Conservation (phyloP, 53 echinoderm and acorn worm genomes). For the Antedon mediterranea region DNA sequence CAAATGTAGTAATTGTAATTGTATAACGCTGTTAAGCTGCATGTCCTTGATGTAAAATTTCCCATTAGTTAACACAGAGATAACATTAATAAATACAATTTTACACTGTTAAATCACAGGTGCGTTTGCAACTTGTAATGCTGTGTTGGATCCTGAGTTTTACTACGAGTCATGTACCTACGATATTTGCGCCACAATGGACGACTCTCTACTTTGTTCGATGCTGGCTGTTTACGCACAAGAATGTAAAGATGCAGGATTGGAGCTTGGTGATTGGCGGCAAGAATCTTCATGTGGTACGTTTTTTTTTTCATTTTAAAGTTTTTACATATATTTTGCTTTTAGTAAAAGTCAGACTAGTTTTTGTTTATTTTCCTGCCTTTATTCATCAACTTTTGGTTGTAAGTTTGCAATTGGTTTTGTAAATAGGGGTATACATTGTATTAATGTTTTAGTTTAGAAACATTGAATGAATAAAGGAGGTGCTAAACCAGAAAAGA, state of each 20-base stretch:
- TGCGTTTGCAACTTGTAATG: conserved; percentile 16
- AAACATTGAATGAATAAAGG: too few relatives aligned
- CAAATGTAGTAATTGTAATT: too few relatives aligned
- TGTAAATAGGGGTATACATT: too few relatives aligned
- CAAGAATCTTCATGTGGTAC: conserved; percentile 27
- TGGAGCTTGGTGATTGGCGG: conserved; percentile 31
- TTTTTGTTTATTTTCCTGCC: too few relatives aligned
- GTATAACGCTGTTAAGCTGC: too few relatives aligned
- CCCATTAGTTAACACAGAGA: too few relatives aligned
- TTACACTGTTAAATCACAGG: neutral
- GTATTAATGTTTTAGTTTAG: too few relatives aligned
- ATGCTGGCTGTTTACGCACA: conserved; percentile 46
- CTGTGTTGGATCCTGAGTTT: conserved; percentile 17
- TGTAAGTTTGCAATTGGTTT: too few relatives aligned
- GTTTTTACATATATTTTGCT: neutral
- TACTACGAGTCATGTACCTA: conserved; percentile 67
- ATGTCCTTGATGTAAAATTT: too few relatives aligned
- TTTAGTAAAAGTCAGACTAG: neutral
- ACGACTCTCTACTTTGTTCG: conserved; percentile 5
- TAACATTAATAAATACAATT: neutral
- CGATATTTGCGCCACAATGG: conserved; percentile 59
- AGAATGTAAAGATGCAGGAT: conserved; percentile 44
- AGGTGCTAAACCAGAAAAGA: too few relatives aligned
- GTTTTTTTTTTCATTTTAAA: conserved; percentile 8
- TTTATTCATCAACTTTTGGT: too few relatives aligned